Evolutionary conservation across 2,888 invertebrate species (phyloP), one percentile per base, ranked within the genome.

Genomic region (Dugesia japonica): DNA sequence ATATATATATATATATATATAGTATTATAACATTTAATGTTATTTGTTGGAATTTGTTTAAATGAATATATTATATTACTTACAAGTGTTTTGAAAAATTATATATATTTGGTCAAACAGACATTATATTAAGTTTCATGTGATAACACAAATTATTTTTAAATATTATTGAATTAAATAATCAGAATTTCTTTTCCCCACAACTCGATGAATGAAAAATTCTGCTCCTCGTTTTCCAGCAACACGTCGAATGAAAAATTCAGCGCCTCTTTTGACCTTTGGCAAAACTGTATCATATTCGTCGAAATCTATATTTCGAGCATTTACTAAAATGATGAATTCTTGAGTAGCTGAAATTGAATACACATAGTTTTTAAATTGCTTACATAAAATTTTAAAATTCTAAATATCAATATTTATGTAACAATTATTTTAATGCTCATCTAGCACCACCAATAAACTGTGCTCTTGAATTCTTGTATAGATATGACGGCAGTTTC

Each of bases 171-270:
- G 23, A 20, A 56, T 56, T 4, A 56, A n/a, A 56, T 9, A 56
- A 56, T 56, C 56, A 1, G 56, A 56, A 56, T 56, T 56, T 56
- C 56, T 56, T 56, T 56, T 56, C 7, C 56, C 56, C n/a, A 56
- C 56, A n/a, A 56, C 56, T 20, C 56, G 56, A 23, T n/a, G 56
- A 56, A 56, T 56, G 56, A 56, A 56, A 56, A 56, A 56, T 56
- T 56, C 56, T 56, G 56, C 56, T 23, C 56, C 56, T 1, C 56
- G 56, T 56, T 56, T 56, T 13, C 56, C 56, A 23, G 17, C 56
- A 23, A 56, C 56, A 9, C 23, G n/a, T 56, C 56, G n/a, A 56
- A 56, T 56, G n/a, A 56, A 56, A 56, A 56, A 56, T 56, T 56
- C 56, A 56, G 56, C 56, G 1, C 56, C 56, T 56, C 56, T 56